Evolutionary conservation across 2,797 vertebrate genomes (phyloP), one percentile per base, ranked within the genome.

Genomic region (Microcaecilia unicolor): DNA sequence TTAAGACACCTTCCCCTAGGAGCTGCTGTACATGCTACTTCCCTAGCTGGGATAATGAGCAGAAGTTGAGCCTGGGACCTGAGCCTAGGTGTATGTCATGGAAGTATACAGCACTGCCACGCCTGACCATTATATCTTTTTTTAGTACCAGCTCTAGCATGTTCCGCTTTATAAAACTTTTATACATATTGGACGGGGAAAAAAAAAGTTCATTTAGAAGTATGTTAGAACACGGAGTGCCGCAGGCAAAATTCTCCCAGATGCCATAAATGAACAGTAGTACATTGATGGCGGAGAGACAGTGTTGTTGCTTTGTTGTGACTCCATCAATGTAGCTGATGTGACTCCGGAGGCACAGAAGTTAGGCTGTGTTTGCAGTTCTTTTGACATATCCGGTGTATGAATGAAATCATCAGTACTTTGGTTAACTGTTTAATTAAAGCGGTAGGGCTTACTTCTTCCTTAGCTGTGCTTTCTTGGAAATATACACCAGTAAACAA

Each of bases 261-360:
- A 31, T 47, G 53, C 49, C 64, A 39, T 31, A 6, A 20, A 26
- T 33, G 48, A 69, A 76, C 73, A 74, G 64, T 31, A 37, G 45
- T 41, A 25, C 67, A 70, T 62, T 73, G 72, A 72, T 41, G n/a
- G n/a, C 37, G 58, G 47, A 14, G 6, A 34, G 44, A 43, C 60
- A 54, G 25, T 15, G 37, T 41, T 40, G 30, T 64, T 67, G 58
- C 41, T 59, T 49, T 61, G 44, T 37, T 44, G 29, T 25, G 25
- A 34, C 51, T 31, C 49, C 31, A 51, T 51, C 35, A 60, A 59
- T 28, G 57, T 61, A 47, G 41, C 19, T 48, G 51, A 21, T 18
- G 48, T 37, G 42, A 51, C 50, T 31, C 31, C 52, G 42, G 24
- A 31, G 30, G 32, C 61, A 24, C 10, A 40, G 15, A 14, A 54